Evolutionary conservation across 2,888 invertebrate species (phyloP).

Genomic region (Craniophora ligustri): DNA sequence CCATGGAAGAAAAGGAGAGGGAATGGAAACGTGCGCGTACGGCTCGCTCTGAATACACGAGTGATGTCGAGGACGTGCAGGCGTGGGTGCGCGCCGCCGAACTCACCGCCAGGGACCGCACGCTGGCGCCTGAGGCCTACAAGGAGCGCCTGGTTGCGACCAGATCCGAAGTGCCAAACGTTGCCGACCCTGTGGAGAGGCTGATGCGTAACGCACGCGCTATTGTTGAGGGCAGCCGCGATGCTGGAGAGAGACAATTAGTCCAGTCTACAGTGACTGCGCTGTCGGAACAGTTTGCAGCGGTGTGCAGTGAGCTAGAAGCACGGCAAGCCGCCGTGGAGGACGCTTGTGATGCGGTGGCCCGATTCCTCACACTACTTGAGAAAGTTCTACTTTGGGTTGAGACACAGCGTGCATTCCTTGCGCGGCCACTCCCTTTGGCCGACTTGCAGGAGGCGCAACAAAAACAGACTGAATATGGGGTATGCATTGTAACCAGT

Average conservation of each 20-base stretch:
- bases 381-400: constrained; percentile 95
- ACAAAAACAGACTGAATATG: constrained; percentile 95
- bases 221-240: constrained; percentile 94
- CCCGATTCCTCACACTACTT: constrained; percentile 94
- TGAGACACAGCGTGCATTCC: constrained; percentile 93
- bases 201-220: constrained; percentile 93
- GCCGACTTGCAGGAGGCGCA: constrained; percentile 94
- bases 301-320: constrained; percentile 93
- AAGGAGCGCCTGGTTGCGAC: constrained; percentile 93
- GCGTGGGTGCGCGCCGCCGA: constrained; percentile 95
- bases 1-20: constrained; percentile 96
- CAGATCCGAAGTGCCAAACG: constrained; percentile 91
- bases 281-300: constrained; percentile 93
- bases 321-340: constrained; percentile 95
- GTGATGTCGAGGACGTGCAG: constrained; percentile 94
- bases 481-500: constrained; percentile 84
- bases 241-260: constrained; percentile 92
- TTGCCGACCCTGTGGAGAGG: constrained; percentile 93
- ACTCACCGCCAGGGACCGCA: constrained; percentile 94
- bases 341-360: constrained; percentile 96
- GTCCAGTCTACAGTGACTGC: constrained; percentile 93
- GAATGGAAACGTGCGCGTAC: constrained; percentile 96
- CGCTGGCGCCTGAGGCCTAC: constrained; percentile 92
- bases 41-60: constrained; percentile 93
- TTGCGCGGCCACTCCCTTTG: constrained; percentile 93